Base-by-base conservation (phyloP, 1,140 invertebrate genomes). In the Bombus picipes region DNA sequence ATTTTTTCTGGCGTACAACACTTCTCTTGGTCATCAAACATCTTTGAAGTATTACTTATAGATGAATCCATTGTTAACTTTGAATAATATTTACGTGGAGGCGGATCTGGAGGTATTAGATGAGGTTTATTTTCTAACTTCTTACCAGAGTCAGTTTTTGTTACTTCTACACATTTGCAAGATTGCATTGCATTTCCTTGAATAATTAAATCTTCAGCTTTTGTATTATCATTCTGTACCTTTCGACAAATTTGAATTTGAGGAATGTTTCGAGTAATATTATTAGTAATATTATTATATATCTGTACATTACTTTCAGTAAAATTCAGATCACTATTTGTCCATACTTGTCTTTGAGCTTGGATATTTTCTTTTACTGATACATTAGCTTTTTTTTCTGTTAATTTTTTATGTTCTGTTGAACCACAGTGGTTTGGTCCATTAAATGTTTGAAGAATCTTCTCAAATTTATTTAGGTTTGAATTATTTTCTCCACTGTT, bases 31-130 rank as follows among this genome's bases (percentile, higher is more conserved):
- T 82, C 71, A n/a, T 92, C 84, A n/a, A 86, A 15, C n/a, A 37
- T 22, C 32, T 77, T 85, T 32, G 79, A 28, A 85, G 53, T 34
- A 59, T 83, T 90, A 43, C 81, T 78, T 43, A 77, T 73, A 74
- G 80, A 73, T 13, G 68, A 78, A 78, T 92, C 90, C 0, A 86
- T 53, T 34, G 89, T 85, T 71, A 87, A 88, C 77, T 94, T 94
- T 12, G 92, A 87, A 57, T 93, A 92, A 86, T 94, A 95, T 81
- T 95, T 96, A 53, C 95, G 92, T 71, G 95, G 95, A 41, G 95
- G 95, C 18, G 95, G 95, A 85, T 95, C 94, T 5, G 95, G 95
- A 9, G 95, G 95, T 18, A 93, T 94, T 34, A 93, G 53, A 78
- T 90, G 89, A 37, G 85, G 75, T 76, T 92, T 94, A 22, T 85